A percentile compares a stretch with the other conserved stretches of the same genome.
phyloP scores from a whole-genome alignment of 2,797 vertebrate species.

The Xiphorhynchus erythropygius region DNA sequence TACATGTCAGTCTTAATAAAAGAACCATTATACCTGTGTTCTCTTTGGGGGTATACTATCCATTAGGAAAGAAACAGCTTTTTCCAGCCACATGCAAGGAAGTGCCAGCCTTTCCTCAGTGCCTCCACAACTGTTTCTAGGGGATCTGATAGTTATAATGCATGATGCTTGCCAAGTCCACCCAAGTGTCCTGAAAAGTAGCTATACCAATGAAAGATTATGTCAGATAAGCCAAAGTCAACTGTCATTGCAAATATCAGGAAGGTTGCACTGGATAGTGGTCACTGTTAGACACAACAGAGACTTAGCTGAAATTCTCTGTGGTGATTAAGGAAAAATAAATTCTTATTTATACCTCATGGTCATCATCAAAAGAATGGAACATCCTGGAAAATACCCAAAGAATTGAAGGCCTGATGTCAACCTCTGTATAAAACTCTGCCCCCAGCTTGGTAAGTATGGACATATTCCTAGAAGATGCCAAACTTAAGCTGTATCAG shows the following conservation, averaged over 20 bases:
- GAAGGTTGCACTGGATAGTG: neutral
- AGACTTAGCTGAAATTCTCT: neutral
- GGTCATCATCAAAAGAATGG: neutral
- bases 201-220: slow-evolving; percentile 10
- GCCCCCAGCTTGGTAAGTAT: neutral
- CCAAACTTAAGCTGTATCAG: neutral
- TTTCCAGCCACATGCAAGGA: neutral
- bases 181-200: neutral
- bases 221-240: neutral
- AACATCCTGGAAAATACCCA: neutral
- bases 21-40: neutral
- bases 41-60: neutral
- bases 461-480: neutral
- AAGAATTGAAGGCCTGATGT: neutral
- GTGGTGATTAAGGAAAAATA: neutral
- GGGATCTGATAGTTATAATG: neutral
- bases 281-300: neutral
- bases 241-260: neutral
- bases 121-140: neutral
- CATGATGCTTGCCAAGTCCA: neutral
- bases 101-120: neutral
- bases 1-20: slow-evolving; percentile 18
- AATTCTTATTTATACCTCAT: neutral
- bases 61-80: neutral
- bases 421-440: neutral